Base-by-base conservation (phyloP, 2,113 vertebrate species). In the Cochlearius cochlearius region DNA sequence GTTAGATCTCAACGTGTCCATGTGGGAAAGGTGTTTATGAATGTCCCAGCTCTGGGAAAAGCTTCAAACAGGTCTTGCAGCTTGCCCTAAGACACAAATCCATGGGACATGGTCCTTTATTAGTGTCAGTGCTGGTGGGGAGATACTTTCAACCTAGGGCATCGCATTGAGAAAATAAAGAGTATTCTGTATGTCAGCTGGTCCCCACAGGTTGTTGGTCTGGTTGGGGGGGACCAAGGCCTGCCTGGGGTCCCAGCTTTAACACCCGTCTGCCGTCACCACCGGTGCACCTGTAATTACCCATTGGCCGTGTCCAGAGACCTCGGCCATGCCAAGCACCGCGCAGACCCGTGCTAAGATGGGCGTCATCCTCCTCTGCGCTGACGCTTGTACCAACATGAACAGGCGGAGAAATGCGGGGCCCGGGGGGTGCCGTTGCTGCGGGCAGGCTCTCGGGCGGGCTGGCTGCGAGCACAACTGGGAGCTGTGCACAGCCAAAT, bases 261-360 rank as follows among this genome's bases (percentile, higher is more conserved):
- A 22, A 9, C 38, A 16, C 39, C 25, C 2, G 0, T 10, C 60
- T 27, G 45, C 38, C 30, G 13, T 43, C 2, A 0, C 45, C 19
- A 50, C 8, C 3, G 26, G 7, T 16, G n/a, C 26, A 15, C 5
- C 5, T 36, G 30, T 72, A 14, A 45, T 53, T 34, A 22, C 17
- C 8, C 30, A 1, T 4, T 29, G 63, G 5, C 34, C 5, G 1
- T 58, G 47, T 18, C 36, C 63, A 32, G 58, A 60, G 45, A 12
- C 21, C 41, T 27, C 0, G 0, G 60, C 0, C 5, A 22, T 21
- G 43, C 21, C 39, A 18, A 38, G 49, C n/a, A 27, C 66, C 2
- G 0, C 2, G 5, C 0, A 0, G 60, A 59, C 6, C 45, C 7
- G 0, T 4, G 15, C 15, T 4, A 12, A 45, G 63, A 38, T 22